These are phyloP conservation scores for Limonius californicus DNA, from an alignment of 1,140 invertebrate species.

Conservation along the genomic window DNA sequence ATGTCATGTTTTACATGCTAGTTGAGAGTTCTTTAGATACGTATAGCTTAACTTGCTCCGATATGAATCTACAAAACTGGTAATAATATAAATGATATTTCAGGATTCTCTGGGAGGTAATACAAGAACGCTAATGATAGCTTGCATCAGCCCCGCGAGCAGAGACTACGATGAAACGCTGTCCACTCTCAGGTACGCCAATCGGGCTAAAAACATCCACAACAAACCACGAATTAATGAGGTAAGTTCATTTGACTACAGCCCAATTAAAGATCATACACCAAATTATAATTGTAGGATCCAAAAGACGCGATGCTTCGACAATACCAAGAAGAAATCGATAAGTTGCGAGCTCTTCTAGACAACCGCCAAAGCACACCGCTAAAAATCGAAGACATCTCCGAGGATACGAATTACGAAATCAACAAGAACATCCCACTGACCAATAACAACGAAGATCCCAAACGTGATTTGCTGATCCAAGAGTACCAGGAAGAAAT, in stretches of 20 bases:
- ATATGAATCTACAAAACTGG: too few relatives aligned
- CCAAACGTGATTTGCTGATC: constrained; percentile 41
- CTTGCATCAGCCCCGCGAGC: constrained; percentile 84
- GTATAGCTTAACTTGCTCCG: too few relatives aligned
- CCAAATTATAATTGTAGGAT: constrained; percentile 48
- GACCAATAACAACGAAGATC: constrained; percentile 38
- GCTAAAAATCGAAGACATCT: constrained; percentile 33
- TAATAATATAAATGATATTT: too few relatives aligned
- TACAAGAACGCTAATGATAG: constrained; percentile 92
- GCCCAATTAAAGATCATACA: background rate
- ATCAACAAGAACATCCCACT: constrained; percentile 21
- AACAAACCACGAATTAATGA: constrained; percentile 93
- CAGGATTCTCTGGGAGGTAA: constrained; percentile 91
- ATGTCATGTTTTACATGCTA: too few relatives aligned
- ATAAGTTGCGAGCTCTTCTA: constrained; percentile 68
- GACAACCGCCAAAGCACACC: constrained; percentile 42
- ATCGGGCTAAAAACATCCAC: constrained; percentile 89
- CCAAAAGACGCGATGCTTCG: constrained; percentile 87
- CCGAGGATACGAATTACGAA: constrained; percentile 19
- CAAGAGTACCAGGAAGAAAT: constrained; percentile 50
- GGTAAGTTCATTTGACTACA: constrained; percentile 42
- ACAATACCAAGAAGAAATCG: constrained; percentile 85
- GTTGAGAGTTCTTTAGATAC: too few relatives aligned
- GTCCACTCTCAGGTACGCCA: constrained; percentile 83
- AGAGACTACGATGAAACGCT: constrained; percentile 90